Evolutionary conservation across 2,113 vertebrate species (phyloP), one percentile per base, ranked within the genome.

Genomic region (Etia nguti): DNA sequence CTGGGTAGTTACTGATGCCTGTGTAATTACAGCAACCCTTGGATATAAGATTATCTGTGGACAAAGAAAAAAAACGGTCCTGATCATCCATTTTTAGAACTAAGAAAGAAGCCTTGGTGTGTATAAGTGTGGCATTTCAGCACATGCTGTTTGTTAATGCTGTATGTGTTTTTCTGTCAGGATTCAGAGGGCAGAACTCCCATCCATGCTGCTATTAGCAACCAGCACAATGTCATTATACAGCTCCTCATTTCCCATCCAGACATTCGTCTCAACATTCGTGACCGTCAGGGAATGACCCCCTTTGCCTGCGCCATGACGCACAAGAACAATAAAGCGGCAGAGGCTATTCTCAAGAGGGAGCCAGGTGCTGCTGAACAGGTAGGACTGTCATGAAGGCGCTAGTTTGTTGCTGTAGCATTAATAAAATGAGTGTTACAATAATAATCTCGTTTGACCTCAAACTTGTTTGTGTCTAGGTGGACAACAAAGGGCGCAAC

Each of bases 241-340:
- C 98, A 99, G 96, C 95, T 99, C 86, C 96, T 99, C 94, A 98
- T 99, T 88, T 99, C 98, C 3, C 98, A 99, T 89, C 98, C 98
- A 2, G 97, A 98, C 36, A 99, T 99, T 91, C 97, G 97, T 70
- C 94, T 99, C 18, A 98, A 96, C 15, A 92, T 98, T 8, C 97
- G 99, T 15, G 99, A 99, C 93, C 96, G 99, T 50, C 99, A 98
- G 92, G 98, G 98, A 86, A 97, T 98, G 96, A 99, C 98, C 6
- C 99, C 99, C 0, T 99, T 99, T 13, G 98, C 98, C 70, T 99
- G 99, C 16, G 99, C 98, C 56, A 99, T 99, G 99, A 99, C 98
- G 0, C 97, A 98, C 70, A 99, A 99, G 95, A 99, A 99, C 89
- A 99, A 99, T 86, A 99, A 98, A 91, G 98, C 99, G 0, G 99